phyloP scores from a whole-genome alignment of 2,797 vertebrate genomes.

The Acomys russatus region DNA sequence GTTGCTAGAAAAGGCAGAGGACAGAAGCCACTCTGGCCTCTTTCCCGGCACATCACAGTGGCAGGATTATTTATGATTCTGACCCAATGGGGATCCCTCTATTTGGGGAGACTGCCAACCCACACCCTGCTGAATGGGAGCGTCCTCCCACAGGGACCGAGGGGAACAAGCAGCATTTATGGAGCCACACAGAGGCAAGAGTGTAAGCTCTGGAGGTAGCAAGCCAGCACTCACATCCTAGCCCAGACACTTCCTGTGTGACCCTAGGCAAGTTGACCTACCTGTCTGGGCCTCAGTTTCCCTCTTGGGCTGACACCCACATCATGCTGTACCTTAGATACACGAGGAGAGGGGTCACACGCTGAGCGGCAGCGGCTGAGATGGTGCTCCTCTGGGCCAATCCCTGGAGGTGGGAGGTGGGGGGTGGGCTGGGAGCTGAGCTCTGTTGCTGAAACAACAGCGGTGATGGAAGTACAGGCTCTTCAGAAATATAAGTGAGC shows the following conservation, averaged over 20 bases:
- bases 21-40: slow-evolving; percentile 75
- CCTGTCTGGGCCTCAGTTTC: slow-evolving; percentile 65
- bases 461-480: neutral
- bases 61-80: slow-evolving; percentile 81
- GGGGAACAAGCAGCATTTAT: slow-evolving; percentile 78
- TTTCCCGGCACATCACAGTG: slow-evolving; percentile 80
- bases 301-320: neutral
- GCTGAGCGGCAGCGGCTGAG: neutral
- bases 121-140: slow-evolving; percentile 76
- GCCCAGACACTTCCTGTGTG: slow-evolving; percentile 60
- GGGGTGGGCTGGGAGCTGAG: neutral
- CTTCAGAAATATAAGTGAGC: neutral
- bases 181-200: slow-evolving; percentile 71
- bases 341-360: fast-evolving
- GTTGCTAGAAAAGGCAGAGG: slow-evolving; percentile 77
- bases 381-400: neutral
- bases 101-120: slow-evolving; percentile 77
- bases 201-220: slow-evolving; percentile 62
- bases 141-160: slow-evolving; percentile 46
- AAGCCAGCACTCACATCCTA: neutral
- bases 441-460: neutral
- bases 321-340: no score
- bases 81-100: slow-evolving; percentile 80
- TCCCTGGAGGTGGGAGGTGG: neutral
- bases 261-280: slow-evolving; percentile 34